Evolutionary conservation across 2,797 vertebrate genomes (phyloP), one percentile per base, ranked within the genome.

Genomic region (Darevskia mixta): DNA sequence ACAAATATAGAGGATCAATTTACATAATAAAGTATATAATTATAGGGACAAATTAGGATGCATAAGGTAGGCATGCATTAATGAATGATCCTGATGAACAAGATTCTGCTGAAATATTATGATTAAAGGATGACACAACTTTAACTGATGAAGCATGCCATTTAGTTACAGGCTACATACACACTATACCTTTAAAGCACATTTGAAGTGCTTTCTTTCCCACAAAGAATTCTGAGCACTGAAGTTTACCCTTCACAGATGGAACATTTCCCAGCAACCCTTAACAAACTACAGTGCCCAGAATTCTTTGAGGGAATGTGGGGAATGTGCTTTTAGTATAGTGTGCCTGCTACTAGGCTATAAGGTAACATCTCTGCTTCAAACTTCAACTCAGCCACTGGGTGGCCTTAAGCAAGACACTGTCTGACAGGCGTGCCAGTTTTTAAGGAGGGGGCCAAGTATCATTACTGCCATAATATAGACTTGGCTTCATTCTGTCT

Each of bases 11-110:
- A 64, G 64, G 27, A 41, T 2, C 38, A 55, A 29, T 8, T 41
- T 55, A 78, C 29, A 66, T 9, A 86, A 67, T 79, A 86, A 86
- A 38, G 79, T 69, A 13, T 71, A 35, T 80, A 61, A 61, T 23
- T 61, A 38, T 15, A 58, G 27, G 25, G 41, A 27, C 25, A 41
- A 20, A 25, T 7, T 73, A 29, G 6, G 17, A 5, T 5, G 23
- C 32, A 41, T 75, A 71, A 79, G n/a, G 3, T 11, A 66, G 4
- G 18, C 15, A 35, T n/a, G 20, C 7, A 27, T 23, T 18, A 66
- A 32, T 7, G 43, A 6, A 35, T 78, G 20, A 27, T n/a, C 23
- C n/a, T 66, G n/a, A 58, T 76, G 27, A 66, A 29, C 75, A 79
- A 69, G 41, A 35, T 49, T 69, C 41, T 79, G 27, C 27, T 77